Evolutionary conservation across 2,888 invertebrate species (phyloP).

Genomic region (Lithophane ornitopus): DNA sequence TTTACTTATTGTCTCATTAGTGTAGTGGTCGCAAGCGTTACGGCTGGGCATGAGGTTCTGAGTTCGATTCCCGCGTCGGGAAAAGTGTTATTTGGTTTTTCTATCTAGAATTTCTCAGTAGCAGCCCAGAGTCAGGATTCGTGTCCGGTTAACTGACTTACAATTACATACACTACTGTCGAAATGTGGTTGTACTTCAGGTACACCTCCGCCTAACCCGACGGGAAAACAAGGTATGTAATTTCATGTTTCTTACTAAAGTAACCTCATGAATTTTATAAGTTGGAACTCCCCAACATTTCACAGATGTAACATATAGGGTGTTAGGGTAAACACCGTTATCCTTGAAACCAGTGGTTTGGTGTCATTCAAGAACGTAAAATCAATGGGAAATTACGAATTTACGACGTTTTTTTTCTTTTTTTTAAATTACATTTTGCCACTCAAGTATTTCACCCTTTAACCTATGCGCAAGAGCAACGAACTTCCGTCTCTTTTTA

Average conservation of each 20-base stretch:
- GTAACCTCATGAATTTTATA: neutral
- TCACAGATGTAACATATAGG: neutral
- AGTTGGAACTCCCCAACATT: neutral
- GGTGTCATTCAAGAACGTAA: too few relatives aligned
- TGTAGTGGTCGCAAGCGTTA: neutral
- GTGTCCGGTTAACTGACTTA: neutral
- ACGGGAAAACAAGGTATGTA: neutral
- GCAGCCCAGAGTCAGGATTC: neutral
- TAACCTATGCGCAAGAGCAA: too few relatives aligned
- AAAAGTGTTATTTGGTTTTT: neutral
- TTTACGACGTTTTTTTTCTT: too few relatives aligned
- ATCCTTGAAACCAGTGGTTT: too few relatives aligned
- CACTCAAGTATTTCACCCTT: too few relatives aligned
- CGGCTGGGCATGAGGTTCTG: neutral
- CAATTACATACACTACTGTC: neutral
- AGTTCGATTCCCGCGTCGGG: neutral
- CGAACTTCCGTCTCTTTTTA: too few relatives aligned
- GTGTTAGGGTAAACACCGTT: too few relatives aligned
- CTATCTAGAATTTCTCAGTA: neutral
- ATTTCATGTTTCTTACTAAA: neutral
- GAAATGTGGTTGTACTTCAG: neutral
- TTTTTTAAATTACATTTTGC: too few relatives aligned
- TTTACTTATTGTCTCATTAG: neutral
- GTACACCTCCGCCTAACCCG: neutral
- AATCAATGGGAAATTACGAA: too few relatives aligned